phyloP scores from a whole-genome alignment of 2,888 invertebrate species.

The Heliconius cydno region DNA sequence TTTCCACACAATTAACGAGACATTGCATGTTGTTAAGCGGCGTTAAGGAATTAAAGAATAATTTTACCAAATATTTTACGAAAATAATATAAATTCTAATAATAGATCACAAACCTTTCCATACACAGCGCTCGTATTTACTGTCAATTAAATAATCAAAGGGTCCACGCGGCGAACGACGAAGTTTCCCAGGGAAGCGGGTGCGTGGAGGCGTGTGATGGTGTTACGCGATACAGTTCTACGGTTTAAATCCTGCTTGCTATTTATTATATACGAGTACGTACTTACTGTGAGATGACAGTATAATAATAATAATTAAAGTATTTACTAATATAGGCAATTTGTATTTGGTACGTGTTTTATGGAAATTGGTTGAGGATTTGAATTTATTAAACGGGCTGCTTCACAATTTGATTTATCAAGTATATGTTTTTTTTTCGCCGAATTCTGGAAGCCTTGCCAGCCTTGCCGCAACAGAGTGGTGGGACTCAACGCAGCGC shows the following conservation, averaged over 20 bases:
- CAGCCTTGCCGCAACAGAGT: no score
- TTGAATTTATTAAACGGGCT: background rate
- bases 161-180: constrained; percentile 36
- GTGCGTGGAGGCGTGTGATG: constrained; percentile 48
- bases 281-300: no score
- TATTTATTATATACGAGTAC: background rate
- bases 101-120: constrained; percentile 32
- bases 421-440: background rate
- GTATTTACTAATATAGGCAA: background rate
- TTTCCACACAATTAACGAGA: background rate
- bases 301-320: no score
- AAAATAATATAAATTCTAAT: constrained; percentile 13
- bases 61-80: no score
- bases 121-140: constrained; percentile 33
- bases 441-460: background rate
- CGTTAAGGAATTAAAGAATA: background rate
- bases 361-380: constrained; percentile 14
- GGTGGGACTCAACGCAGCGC: background rate
- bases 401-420: no score
- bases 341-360: background rate
- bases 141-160: constrained; percentile 42
- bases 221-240: constrained; percentile 45
- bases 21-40: background rate
- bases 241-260: constrained; percentile 31
- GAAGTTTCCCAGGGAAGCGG: constrained; percentile 40